These are phyloP conservation scores for Glaucomys volans DNA, from an alignment of 2,113 vertebrate genomes.

Conservation along the genomic window DNA sequence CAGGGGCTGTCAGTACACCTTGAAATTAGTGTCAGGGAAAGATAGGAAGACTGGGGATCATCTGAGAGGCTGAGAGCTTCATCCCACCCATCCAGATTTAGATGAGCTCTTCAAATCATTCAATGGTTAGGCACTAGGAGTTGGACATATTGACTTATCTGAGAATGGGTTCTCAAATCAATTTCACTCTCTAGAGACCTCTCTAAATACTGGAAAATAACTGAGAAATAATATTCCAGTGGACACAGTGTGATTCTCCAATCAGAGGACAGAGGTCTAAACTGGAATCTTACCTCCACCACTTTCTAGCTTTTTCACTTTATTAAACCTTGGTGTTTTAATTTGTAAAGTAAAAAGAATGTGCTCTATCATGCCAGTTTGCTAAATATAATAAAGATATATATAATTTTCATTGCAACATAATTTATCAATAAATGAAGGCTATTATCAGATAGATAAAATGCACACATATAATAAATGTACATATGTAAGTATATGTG, in stretches of 20 bases:
- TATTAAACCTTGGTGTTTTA: neutral
- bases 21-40: neutral
- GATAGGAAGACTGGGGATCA: neutral
- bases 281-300: neutral
- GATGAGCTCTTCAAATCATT: neutral
- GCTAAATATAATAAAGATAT: neutral
- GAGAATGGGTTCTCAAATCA: neutral
- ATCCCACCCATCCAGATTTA: neutral
- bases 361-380: neutral
- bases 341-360: constrained; percentile 11
- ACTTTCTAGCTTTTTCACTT: neutral
- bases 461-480: neutral
- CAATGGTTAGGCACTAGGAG: neutral
- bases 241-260: neutral
- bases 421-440: neutral
- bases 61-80: neutral
- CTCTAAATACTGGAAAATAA: neutral
- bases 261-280: neutral
- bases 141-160: neutral
- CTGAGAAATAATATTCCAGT: neutral
- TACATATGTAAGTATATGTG: neutral
- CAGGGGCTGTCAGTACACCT: neutral
- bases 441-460: neutral
- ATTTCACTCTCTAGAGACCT: neutral
- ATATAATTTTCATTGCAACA: neutral